Percentiles rank a stretch among this genome's conserved stretches.
Conservation (phyloP, 2,888 invertebrate species). For the Clunio marinus region DNA sequence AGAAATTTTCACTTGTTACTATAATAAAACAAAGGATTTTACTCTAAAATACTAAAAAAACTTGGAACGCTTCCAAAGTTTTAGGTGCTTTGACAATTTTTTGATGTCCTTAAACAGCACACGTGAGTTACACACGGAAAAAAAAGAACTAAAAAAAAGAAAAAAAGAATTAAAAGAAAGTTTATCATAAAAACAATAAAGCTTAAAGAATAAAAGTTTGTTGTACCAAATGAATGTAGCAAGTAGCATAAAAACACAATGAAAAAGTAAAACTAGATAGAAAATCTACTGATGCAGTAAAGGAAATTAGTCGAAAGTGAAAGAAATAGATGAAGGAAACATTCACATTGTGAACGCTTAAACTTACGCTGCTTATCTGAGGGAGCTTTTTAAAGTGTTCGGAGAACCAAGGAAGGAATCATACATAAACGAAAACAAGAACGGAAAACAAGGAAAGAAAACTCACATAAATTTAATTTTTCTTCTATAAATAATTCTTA, state of each 20-base stretch:
- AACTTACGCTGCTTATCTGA: slow-evolving; percentile 37
- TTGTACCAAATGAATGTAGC: no score
- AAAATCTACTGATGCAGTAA: background rate
- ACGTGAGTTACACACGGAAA: background rate
- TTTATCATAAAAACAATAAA: no score
- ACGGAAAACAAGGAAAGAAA: no score
- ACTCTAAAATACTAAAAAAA: no score
- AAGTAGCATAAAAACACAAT: background rate
- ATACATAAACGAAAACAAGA: background rate
- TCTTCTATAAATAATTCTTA: background rate
- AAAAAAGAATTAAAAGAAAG: no score
- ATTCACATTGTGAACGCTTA: slow-evolving; percentile 8
- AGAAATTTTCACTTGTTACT: no score
- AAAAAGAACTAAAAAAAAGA: no score
- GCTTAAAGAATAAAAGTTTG: no score
- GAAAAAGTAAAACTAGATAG: background rate
- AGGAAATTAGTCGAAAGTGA: slow-evolving; percentile 2
- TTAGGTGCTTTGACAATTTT: background rate
- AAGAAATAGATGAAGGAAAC: background rate
- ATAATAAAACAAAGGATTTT: no score
- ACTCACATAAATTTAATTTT: slow-evolving; percentile 10
- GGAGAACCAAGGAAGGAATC: background rate
- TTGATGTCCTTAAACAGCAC: background rate
- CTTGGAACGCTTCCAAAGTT: no score
- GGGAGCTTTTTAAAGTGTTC: slow-evolving; percentile 4